These are phyloP conservation scores for Gnathonemus echidnorhynchus DNA, from an alignment of 2,113 vertebrate species.

Conservation along the genomic window DNA sequence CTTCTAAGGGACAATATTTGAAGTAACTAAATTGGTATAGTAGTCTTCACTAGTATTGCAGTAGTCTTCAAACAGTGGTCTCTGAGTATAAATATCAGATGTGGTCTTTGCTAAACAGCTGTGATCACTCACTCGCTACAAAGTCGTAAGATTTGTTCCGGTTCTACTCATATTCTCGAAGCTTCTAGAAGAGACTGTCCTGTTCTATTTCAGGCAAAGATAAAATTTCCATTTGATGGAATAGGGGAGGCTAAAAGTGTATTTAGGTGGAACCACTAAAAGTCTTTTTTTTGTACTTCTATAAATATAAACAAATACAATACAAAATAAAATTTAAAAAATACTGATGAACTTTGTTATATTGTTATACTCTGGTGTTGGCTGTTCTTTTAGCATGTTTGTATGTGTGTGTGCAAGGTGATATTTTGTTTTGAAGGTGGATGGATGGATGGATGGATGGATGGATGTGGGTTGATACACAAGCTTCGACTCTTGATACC, in stretches of 20 bases:
- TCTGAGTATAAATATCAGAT: neutral
- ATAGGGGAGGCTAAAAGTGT: neutral
- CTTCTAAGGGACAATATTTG: neutral
- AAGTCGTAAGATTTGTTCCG: neutral
- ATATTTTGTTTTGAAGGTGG: neutral
- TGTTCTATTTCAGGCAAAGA: neutral
- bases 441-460: neutral
- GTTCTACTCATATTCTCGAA: neutral
- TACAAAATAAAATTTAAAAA: neutral
- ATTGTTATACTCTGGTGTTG: neutral
- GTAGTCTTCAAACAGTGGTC: neutral
- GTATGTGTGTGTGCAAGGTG: neutral
- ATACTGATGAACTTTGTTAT: neutral
- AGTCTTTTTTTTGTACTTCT: neutral
- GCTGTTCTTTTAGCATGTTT: neutral
- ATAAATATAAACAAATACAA: neutral
- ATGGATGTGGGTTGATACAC: neutral
- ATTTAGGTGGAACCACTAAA: neutral
- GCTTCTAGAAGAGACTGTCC: neutral
- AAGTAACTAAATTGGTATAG: neutral
- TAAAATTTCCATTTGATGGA: neutral
- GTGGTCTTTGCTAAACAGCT: neutral
- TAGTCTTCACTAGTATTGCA: neutral
- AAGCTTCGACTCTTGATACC: neutral
- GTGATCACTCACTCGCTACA: neutral